Evolutionary conservation across 2,113 vertebrate species (phyloP), one percentile per base, ranked within the genome.

Genomic region (Phaethon lepturus): DNA sequence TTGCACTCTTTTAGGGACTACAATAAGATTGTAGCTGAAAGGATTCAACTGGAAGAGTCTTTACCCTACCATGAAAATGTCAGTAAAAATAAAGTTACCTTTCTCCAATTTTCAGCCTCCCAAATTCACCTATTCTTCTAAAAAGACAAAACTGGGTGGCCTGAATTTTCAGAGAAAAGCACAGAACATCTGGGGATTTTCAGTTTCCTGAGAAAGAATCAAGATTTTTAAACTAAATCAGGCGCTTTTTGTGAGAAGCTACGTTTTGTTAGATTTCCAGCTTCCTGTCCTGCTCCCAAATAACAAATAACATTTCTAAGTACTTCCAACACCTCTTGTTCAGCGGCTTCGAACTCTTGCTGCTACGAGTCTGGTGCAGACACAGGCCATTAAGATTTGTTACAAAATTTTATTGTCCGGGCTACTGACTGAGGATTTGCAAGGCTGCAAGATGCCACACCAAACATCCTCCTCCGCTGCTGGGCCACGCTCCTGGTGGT

Each of bases 381-480:
- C 44, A 33, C 2, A 6, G 24, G 11, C 14, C 33, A 31, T 67
- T 29, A 35, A 35, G 66, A 25, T n/a, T 38, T 35, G 40, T 31
- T 11, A 24, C 0, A 14, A 24, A 44, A 42, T 44, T 17, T 45
- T 47, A 3, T 22, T 44, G 18, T 35, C 29, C 24, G 26, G 4
- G 62, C 26, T 71, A 7, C 44, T 15, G 72, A 49, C 55, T 13
- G 31, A 40, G 35, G 56, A 10, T 64, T 50, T 74, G 8, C 19
- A 72, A 42, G 71, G 22, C 64, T 82, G n/a, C 1, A 4, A 42
- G 71, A 42, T 38, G 49, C 24, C 31, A 22, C 22, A 26, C 6
- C 28, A 13, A 16, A 38, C 0, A 0, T 55, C 42, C 24, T 45
- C 9, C 35, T 23, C 4, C 0, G 0, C 25, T 42, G 40, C 19